Evolutionary conservation across 2,888 invertebrate genomes (phyloP), one percentile per base, ranked within the genome.

Genomic region (Xestia xanthographa): DNA sequence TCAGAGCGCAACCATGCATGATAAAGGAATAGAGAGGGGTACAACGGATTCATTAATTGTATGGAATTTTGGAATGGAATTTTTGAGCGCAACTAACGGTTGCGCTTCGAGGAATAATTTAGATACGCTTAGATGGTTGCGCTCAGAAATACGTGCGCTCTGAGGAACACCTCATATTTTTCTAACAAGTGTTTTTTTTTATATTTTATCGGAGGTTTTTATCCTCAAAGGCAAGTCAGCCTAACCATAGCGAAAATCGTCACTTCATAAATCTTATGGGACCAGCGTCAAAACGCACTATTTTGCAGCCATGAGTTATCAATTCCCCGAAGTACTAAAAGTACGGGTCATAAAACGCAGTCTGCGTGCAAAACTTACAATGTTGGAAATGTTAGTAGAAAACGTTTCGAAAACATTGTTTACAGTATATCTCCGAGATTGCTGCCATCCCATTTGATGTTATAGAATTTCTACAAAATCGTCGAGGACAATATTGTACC

Each of bases 401-500:
- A 86, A 76, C 78, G 63, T 77, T 79, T 76, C 63, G 76, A 74
- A 80, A 86, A 88, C 88, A 87, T 87, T 88, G 88, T 87, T 87
- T 82, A 87, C 87, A 79, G 66, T 88, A 87, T 85, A 87, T 87
- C 82, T 88, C 81, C 72, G 77, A 82, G 79, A 88, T 85, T 78
- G 87, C 83, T 79, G 72, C 80, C 82, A 78, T 87, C 79, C 80
- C 78, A 78, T 83, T 87, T 77, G 62, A 81, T 85, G 75, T 87
- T 83, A 82, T 82, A 79, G 83, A 85, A 84, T 85, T 87, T 82
- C 78, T 79, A 85, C 80, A 75, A 83, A 87, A 85, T 80, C 78
- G 82, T 71, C 70, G 63, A 66, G 66, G 72, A 79, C 80, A 70
- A 84, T 77, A 77, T 84, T 84, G 75, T 66, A 69, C 29, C 53